These are phyloP conservation scores for Stigmatopora argus DNA, from an alignment of 2,113 vertebrate species.

Conservation along the genomic window DNA sequence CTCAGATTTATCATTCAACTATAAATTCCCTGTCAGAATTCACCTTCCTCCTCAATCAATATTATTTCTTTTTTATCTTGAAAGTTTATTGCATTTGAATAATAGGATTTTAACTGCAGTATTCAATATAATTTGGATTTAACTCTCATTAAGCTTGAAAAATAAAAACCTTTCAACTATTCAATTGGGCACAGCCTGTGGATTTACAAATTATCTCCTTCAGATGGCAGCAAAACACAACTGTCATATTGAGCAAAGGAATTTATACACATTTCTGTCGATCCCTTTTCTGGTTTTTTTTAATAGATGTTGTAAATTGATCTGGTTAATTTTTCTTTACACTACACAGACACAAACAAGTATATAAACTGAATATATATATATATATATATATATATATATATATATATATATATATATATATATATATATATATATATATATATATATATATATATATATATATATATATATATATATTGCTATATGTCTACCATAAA, in stretches of 20 bases:
- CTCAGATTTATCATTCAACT: neutral
- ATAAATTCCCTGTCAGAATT: too few relatives aligned
- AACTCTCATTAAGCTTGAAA: neutral
- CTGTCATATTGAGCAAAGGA: neutral
- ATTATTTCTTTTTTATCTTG: too few relatives aligned
- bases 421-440: too few relatives aligned
- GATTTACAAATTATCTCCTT: conserved; percentile 26
- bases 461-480: too few relatives aligned
- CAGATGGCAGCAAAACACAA: conserved; percentile 55
- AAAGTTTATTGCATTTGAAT: too few relatives aligned
- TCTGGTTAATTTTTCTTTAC: neutral
- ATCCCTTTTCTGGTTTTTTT: neutral
- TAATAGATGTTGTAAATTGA: neutral
- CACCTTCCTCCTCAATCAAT: neutral
- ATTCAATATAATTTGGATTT: neutral
- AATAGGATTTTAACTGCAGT: neutral
- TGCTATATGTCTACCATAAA: neutral
- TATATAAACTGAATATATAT: neutral
- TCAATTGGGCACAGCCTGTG: neutral
- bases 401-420: neutral
- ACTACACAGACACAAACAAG: neutral
- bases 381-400: neutral
- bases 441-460: too few relatives aligned
- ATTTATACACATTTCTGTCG: neutral
- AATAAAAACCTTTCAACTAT: neutral